Base-by-base conservation (phyloP, 2,888 invertebrate species). In the Nasonovia ribisnigri region DNA sequence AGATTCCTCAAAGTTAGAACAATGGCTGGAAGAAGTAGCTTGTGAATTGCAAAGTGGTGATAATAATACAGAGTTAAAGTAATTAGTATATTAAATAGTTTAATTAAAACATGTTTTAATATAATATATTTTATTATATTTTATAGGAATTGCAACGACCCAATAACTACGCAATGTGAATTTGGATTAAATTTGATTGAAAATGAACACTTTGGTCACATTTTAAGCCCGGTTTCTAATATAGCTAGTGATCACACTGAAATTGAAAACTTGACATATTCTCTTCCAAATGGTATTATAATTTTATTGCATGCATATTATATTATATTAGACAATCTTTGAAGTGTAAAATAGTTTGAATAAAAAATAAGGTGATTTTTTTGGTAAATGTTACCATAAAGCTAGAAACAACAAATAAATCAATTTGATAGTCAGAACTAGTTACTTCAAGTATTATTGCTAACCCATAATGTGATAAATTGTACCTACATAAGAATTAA, bases 181-280 rank as follows among this genome's bases (percentile, higher is more conserved):
- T 88, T 92, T 60, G 88, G 26, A 88, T 29, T 92, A n/a, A 88
- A 92, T 92, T 42, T 88, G 20, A 67, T 77, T 67, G 67, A 92
- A 42, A 88, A 11, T 51, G 88, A 67, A 51, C 48, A 92, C 3
- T 92, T 29, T 77, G 42, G 51, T 11, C 36, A 48, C 10, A 67
- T 92, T 67, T 77, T 51, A 43, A 51, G 11, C 5, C n/a, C n/a
- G 26, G 48, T 87, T 36, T 10, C 92, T 24, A 92, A 88, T 77
- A 11, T 88, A 43, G 67, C 26, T 92, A 67, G 36, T 88, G 29
- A 48, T 92, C 43, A 43, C 13, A 86, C 24, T 46, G 87, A 88
- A 42, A 92, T 77, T 67, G 67, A 92, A 24, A 92, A 77, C 51
- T 51, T 77, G 24, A 77, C 51, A 88, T 29, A n/a, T 77, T 77